These are phyloP conservation scores for Tragelaphus imberbis DNA, from an alignment of 2,113 vertebrate species.

Conservation along the genomic window DNA sequence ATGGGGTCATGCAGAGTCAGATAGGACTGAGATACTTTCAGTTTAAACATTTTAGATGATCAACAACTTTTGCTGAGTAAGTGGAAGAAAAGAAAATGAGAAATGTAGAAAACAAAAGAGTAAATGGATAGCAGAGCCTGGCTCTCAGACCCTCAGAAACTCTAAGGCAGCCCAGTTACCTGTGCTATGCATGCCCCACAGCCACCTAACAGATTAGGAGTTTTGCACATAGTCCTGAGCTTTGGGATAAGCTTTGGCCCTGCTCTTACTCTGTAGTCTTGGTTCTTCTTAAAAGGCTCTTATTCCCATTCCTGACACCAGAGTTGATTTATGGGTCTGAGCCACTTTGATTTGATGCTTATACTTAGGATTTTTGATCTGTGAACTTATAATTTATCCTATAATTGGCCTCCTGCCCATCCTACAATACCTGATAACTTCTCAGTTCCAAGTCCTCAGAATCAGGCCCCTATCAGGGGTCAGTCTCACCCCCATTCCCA, in stretches of 20 bases:
- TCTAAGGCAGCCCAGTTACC: background rate
- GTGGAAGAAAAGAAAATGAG: background rate
- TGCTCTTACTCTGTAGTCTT: accelerated
- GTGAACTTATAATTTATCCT: background rate
- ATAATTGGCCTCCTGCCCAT: background rate
- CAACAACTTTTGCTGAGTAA: background rate
- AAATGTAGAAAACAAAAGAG: background rate
- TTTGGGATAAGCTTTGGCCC: no score
- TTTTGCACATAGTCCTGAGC: accelerated
- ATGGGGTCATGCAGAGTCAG: background rate
- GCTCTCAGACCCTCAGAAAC: accelerated
- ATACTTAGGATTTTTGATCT: background rate
- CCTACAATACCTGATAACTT: background rate
- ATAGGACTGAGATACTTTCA: background rate
- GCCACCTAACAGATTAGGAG: accelerated
- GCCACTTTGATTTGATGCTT: background rate
- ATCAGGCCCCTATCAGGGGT: no score
- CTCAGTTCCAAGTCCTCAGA: background rate
- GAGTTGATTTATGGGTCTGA: background rate
- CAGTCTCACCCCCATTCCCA: no score
- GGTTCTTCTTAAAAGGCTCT: background rate
- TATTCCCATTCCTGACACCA: accelerated
- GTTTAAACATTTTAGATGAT: background rate
- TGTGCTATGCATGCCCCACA: accelerated
- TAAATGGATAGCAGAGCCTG: background rate